Evolutionary conservation across 1,140 invertebrate species (phyloP), one percentile per base, ranked within the genome.

Genomic region (Battus philenor): DNA sequence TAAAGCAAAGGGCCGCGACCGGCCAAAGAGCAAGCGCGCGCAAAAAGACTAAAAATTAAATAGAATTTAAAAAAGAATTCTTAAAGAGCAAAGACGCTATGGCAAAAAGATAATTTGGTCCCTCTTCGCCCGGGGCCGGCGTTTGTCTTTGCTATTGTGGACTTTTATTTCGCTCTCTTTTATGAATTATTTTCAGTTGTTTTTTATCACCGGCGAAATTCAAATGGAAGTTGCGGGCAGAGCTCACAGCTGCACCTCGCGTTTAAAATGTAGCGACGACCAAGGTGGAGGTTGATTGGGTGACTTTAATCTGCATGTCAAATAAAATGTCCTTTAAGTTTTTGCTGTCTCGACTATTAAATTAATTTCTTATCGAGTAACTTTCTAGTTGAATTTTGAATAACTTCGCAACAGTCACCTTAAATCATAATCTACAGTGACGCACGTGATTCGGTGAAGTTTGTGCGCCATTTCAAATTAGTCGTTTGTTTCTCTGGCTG

Each of bases 21-120:
- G 63, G 61, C 57, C 65, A 76, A 79, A 77, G 67, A 73, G 68
- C 76, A 68, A 36, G 57, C 62, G 55, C 58, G 34, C 44, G 46
- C 58, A 77, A 83, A 79, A 77, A 69, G 68, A 71, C 66, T 54
- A 63, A 68, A 80, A 80, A 64, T 67, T 45, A 79, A 79, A 80
- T 53, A 79, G 68, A 83, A 79, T 80, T 83, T 83, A 78, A 81
- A 80, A 83, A 68, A 66, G 75, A 80, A 79, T 83, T 80, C 79
- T 83, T 77, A 80, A 80, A 80, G 64, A 80, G 67, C 63, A 61
- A 79, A 78, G 73, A 82, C 65, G 73, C 54, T 61, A 43, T 27
- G 41, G 61, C 55, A 74, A 77, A 83, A 78, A 83, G 69, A 78
- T 77, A 80, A 80, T 80, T 79, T 65, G 75, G 60, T 58, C 50